phyloP scores from a whole-genome alignment of 2,888 invertebrate species.

The Stenurella melanura region DNA sequence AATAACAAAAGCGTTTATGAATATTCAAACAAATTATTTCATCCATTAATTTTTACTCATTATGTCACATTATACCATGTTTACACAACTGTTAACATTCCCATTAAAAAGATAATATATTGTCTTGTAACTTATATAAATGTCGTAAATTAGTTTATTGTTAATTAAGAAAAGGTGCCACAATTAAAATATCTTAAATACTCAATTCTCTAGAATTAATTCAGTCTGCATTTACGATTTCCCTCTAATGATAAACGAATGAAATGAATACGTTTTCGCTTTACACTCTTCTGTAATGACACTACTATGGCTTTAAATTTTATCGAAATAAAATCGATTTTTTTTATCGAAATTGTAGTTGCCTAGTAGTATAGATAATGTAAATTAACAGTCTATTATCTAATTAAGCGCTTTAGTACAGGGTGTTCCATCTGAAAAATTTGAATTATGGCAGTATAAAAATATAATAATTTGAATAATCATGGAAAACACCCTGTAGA shows the following conservation, averaged over 20 bases:
- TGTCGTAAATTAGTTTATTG: constrained; percentile 6
- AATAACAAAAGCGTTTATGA: constrained; percentile 24
- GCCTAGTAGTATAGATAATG: no score
- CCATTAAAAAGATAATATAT: constrained; percentile 17
- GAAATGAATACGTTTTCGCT: neutral
- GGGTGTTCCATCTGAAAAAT: no score
- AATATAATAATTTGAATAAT: no score
- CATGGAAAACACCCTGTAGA: no score
- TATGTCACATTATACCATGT: constrained; percentile 7
- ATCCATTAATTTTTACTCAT: constrained; percentile 22
- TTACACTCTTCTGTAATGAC: no score
- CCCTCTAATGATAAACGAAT: neutral
- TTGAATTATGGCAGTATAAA: no score
- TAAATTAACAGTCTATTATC: no score
- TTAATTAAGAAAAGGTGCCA: neutral
- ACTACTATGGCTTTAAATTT: no score
- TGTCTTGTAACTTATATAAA: neutral
- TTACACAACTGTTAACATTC: constrained; percentile 27
- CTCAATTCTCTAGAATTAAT: neutral
- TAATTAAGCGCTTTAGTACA: no score
- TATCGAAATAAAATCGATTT: no score
- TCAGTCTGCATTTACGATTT: neutral
- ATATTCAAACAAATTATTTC: constrained; percentile 25
- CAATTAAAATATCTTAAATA: neutral
- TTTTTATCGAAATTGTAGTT: no score